Conservation (phyloP, 2,888 invertebrate species). For the Ceramica pisi region DNA sequence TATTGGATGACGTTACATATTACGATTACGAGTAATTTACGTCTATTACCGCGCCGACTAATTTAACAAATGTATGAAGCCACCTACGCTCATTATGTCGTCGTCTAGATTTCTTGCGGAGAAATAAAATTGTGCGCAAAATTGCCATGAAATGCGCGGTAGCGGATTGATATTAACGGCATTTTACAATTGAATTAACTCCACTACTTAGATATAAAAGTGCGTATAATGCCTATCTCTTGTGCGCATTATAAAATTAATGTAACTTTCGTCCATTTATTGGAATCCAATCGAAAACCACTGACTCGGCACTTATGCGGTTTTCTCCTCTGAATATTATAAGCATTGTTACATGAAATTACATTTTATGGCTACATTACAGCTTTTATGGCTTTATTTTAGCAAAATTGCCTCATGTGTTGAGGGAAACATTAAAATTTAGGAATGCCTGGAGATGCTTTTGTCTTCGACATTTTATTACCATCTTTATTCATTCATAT, state of each 20-base stretch:
- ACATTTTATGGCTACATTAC: constrained; percentile 64
- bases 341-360: constrained; percentile 64
- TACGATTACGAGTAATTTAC: constrained; percentile 36
- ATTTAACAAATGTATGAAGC: constrained; percentile 51
- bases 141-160: constrained; percentile 72
- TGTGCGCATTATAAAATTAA: constrained; percentile 56
- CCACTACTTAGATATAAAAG: constrained; percentile 40
- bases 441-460: constrained; percentile 22
- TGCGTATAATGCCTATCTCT: constrained; percentile 32
- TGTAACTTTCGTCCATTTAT: constrained; percentile 51
- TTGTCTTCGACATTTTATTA: constrained; percentile 52
- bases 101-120: constrained; percentile 56
- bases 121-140: constrained; percentile 74
- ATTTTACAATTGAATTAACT: constrained; percentile 67
- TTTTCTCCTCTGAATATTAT: constrained; percentile 61
- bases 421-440: constrained; percentile 54
- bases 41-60: constrained; percentile 39
- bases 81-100: constrained; percentile 35
- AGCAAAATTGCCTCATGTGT: constrained; percentile 58
- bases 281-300: constrained; percentile 63
- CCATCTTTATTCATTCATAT: constrained; percentile 24
- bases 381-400: constrained; percentile 64
- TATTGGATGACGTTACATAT: constrained; percentile 33
- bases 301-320: constrained; percentile 58
- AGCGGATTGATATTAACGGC: constrained; percentile 66